Base-by-base conservation (phyloP, 2,888 invertebrate species). In the Euplagia quadripunctaria region DNA sequence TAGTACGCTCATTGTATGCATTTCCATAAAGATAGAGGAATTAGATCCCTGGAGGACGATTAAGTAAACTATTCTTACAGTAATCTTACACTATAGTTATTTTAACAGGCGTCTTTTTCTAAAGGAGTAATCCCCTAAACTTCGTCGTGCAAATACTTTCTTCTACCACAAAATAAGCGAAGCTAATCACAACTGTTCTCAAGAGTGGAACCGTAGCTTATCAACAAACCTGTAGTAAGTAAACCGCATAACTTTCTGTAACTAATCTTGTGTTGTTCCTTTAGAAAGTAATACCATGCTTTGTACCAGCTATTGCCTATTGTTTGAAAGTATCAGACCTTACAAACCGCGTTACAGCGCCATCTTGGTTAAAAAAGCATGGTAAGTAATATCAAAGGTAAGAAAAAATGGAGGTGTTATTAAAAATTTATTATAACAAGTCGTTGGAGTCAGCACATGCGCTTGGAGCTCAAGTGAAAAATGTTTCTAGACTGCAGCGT, bases 231-330 rank as follows among this genome's bases (percentile, higher is more conserved):
- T 72, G 70, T 61, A 74, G 75, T 74, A 73, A 64, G 66, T 20
- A 76, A 77, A 78, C 77, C 79, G 69, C 78, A 76, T 65, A 75
- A 74, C 79, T 79, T 74, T 77, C 85, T 77, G 74, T 52, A 17
- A 43, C 65, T 61, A 72, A 76, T 79, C 66, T 68, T 46, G 69
- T 67, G 71, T 80, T 81, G 65, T 82, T 74, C 63, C 17, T 70
- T 63, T 66, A 73, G 79, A 83, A 79, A 82, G 79, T 81, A 64
- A 46, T 41, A 67, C 17, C 17, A 58, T 43, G 20, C 68, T 46
- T 55, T 16, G 11, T 61, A 67, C 64, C 58, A 72, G n/a, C 51
- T 55, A 74, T 71, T 52, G 68, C 64, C 51, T 55, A 74, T 71
- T 52, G 68, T 67, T 65, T 16, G 52, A 43, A 9, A 58, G 51